Evolutionary conservation across 2,113 vertebrate genomes (phyloP).

Genomic region (Meles meles): DNA sequence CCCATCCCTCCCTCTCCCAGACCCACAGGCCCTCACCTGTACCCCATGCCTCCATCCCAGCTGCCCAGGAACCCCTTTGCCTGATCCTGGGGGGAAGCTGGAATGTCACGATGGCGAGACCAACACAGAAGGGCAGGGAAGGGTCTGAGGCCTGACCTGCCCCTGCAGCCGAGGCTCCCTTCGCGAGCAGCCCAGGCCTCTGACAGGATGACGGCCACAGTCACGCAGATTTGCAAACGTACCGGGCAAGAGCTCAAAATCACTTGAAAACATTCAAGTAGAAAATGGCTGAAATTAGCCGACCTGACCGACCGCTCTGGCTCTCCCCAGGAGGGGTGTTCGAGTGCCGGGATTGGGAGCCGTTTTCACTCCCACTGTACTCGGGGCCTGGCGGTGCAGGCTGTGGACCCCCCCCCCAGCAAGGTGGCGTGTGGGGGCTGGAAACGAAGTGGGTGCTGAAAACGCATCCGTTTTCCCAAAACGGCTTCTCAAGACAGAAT

Average conservation of each 20-base stretch:
- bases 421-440: not conserved
- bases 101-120: not conserved
- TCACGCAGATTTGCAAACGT: not conserved
- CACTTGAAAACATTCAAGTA: not conserved
- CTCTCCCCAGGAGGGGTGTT: not conserved
- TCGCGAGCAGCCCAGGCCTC: not conserved
- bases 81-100: not conserved
- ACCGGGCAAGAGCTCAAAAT: not conserved
- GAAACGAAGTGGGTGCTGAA: fast-evolving
- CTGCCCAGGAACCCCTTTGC: not conserved
- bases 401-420: fast-evolving
- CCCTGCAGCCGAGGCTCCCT: not conserved
- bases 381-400: fast-evolving
- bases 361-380: too few relatives aligned
- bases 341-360: too few relatives aligned
- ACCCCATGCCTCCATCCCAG: not conserved
- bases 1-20: too few relatives aligned
- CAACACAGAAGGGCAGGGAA: too few relatives aligned
- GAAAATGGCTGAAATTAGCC: not conserved
- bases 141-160: not conserved
- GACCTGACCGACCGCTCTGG: not conserved
- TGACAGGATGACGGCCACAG: fast-evolving
- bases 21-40: not conserved
- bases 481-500: fast-evolving
- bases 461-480: fast-evolving